Percentiles rank a stretch among this genome's conserved stretches.
phyloP scores from a whole-genome alignment of 2,113 vertebrate species.

The Amblyornis subalaris region DNA sequence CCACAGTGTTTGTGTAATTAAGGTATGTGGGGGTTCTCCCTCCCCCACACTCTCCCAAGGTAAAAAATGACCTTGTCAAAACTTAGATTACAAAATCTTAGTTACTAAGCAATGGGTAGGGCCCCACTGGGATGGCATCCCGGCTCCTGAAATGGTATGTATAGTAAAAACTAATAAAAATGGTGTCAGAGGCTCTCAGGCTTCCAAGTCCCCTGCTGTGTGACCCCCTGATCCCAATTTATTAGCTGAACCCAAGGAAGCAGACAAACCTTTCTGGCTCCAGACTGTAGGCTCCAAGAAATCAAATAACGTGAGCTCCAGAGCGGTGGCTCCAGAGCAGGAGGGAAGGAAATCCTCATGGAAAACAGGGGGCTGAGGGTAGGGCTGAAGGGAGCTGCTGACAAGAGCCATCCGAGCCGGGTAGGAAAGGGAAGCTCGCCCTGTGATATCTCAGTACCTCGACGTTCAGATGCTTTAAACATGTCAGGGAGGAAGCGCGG shows the following conservation, averaged over 20 bases:
- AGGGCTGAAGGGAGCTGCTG: constrained; percentile 39
- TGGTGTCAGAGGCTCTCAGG: constrained; percentile 78
- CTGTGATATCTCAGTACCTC: constrained; percentile 37
- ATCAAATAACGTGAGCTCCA: constrained; percentile 66
- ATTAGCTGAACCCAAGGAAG: constrained; percentile 79
- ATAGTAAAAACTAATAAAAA: constrained; percentile 84
- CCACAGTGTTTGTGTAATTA: constrained; percentile 80
- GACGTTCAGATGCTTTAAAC: constrained; percentile 27
- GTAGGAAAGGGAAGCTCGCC: neutral
- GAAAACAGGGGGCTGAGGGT: constrained; percentile 24
- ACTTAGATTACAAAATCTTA: constrained; percentile 79
- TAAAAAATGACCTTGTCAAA: constrained; percentile 86
- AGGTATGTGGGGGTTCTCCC: constrained; percentile 72
- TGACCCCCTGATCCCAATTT: constrained; percentile 82
- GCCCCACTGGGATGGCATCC: constrained; percentile 78
- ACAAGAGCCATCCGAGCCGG: constrained; percentile 37
- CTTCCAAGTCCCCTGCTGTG: constrained; percentile 78
- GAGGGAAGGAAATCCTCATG: constrained; percentile 35
- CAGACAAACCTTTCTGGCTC: constrained; percentile 77
- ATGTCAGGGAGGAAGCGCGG: constrained; percentile 19
- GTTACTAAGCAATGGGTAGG: constrained; percentile 75
- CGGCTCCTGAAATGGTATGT: constrained; percentile 73
- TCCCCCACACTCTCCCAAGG: constrained; percentile 65
- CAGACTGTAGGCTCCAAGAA: constrained; percentile 77
- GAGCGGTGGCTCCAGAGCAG: constrained; percentile 62